phyloP scores from a whole-genome alignment of 2,113 vertebrate species.

The Cinclus mexicanus region DNA sequence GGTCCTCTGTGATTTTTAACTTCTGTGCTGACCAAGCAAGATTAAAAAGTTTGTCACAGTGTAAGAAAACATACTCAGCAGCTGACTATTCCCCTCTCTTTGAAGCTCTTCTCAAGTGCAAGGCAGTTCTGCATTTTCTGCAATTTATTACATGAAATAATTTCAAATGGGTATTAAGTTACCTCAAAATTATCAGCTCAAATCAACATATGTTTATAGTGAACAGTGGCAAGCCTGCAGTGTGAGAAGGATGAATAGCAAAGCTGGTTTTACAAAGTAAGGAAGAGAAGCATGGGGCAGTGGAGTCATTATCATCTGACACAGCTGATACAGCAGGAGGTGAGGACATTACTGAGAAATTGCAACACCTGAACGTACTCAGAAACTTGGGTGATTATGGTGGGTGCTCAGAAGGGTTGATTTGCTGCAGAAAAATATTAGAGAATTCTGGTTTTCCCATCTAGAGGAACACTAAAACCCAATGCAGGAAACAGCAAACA shows the following conservation, averaged over 20 bases:
- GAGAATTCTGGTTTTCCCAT: background rate
- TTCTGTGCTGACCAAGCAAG: background rate
- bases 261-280: background rate
- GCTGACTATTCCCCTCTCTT: background rate
- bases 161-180: background rate
- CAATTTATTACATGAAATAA: background rate
- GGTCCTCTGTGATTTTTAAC: background rate
- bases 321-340: background rate
- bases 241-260: background rate
- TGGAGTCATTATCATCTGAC: background rate
- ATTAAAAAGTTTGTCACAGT: background rate
- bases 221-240: background rate
- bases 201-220: background rate
- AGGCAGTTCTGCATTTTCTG: background rate
- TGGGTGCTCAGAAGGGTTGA: background rate
- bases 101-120: background rate
- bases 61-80: background rate
- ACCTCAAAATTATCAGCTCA: background rate
- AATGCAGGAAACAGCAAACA: background rate
- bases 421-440: background rate
- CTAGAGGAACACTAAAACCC: background rate
- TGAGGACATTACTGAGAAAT: background rate
- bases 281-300: background rate
- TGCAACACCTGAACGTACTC: background rate
- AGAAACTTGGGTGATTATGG: background rate